Conservation (phyloP, 2,113 vertebrate genomes). For the Colius striatus region DNA sequence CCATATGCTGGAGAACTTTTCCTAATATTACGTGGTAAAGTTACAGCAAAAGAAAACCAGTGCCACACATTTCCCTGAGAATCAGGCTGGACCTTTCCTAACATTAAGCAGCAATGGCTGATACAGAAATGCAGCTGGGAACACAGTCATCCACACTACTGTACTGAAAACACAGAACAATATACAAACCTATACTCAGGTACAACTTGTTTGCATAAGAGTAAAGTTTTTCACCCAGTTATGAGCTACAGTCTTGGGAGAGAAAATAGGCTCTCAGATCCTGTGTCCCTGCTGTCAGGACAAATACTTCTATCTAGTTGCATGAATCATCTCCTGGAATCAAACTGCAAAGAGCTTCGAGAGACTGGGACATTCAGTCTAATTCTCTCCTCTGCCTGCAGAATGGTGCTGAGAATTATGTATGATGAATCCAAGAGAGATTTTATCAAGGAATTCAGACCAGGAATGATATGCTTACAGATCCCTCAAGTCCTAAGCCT, state of each 20-base stretch:
- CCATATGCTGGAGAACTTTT: background rate
- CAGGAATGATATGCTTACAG: background rate
- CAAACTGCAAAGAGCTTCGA: background rate
- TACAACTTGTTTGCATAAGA: background rate
- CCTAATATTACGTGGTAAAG: background rate
- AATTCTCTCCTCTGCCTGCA: background rate
- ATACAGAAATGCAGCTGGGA: background rate
- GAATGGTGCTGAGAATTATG: background rate
- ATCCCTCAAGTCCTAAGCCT: background rate
- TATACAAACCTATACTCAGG: background rate
- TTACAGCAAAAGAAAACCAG: background rate
- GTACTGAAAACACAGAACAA: background rate
- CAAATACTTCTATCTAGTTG: background rate
- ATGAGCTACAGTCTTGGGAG: background rate
- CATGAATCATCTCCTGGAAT: background rate
- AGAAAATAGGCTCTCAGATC: background rate
- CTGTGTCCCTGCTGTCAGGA: background rate
- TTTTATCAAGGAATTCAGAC: background rate
- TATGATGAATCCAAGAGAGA: background rate
- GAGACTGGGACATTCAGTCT: background rate
- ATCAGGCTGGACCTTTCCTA: background rate
- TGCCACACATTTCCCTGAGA: background rate
- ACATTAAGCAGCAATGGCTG: background rate
- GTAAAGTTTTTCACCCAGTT: background rate
- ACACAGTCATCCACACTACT: background rate